phyloP scores from a whole-genome alignment of 1,140 invertebrate species.

The Solenopsis fugax region DNA sequence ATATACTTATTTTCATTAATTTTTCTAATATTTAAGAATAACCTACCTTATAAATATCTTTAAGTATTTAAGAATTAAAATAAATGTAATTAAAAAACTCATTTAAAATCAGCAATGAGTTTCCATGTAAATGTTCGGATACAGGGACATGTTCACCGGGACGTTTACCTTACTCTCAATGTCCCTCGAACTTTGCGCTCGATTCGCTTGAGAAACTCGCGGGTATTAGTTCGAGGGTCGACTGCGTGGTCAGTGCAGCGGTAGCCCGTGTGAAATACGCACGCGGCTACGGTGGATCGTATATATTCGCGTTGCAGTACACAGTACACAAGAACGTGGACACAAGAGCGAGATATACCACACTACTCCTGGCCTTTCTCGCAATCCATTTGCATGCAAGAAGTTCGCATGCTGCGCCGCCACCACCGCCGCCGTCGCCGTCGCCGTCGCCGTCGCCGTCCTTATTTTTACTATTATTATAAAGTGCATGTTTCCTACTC shows the following conservation, averaged over 20 bases:
- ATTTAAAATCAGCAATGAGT: too few species aligned
- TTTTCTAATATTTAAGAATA: too few species aligned
- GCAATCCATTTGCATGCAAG: constrained; percentile 82
- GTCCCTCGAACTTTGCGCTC: background rate
- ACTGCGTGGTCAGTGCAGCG: background rate
- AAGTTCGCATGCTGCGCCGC: constrained; percentile 77
- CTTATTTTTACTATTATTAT: constrained; percentile 83
- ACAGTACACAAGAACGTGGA: constrained; percentile 67
- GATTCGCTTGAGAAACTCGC: constrained; percentile 10
- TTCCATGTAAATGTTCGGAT: too few species aligned
- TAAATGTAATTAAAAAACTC: too few species aligned
- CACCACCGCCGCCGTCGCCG: constrained; percentile 18
- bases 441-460: constrained; percentile 12
- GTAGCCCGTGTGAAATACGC: constrained; percentile 66
- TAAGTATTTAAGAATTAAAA: too few species aligned
- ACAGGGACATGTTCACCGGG: too few species aligned
- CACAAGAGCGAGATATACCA: constrained; percentile 50
- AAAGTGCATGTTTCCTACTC: constrained; percentile 78
- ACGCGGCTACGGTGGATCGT: constrained; percentile 43
- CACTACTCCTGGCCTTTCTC: constrained; percentile 60
- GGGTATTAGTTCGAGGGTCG: constrained; percentile 1
- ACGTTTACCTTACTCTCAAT: background rate
- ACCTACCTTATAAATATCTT: too few species aligned
- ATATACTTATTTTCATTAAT: too few species aligned
- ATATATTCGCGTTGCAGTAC: constrained; percentile 69